phyloP scores from a whole-genome alignment of 2,888 invertebrate genomes.

The Lycaena phlaeas region DNA sequence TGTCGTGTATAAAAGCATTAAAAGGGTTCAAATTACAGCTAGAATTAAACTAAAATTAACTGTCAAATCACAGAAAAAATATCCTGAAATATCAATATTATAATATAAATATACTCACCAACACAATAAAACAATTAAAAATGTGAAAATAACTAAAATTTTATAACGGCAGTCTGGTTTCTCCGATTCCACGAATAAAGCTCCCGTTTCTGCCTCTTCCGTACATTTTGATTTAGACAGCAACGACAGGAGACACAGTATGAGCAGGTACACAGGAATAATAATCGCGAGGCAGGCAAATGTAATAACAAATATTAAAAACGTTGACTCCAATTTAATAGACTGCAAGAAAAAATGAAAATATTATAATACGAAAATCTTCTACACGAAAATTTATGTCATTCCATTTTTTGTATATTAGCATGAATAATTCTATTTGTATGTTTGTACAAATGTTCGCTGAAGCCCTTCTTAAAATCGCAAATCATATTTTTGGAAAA shows the following conservation, averaged over 20 bases:
- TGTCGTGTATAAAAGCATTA: too few species aligned
- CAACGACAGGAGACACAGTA: conserved; percentile 70
- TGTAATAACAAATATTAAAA: conserved; percentile 75
- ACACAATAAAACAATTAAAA: conserved; percentile 52
- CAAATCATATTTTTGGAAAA: too few species aligned
- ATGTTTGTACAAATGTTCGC: too few species aligned
- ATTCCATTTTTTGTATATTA: too few species aligned
- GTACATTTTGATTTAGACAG: conserved; percentile 45
- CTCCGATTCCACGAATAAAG: conserved; percentile 45
- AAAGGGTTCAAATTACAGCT: too few species aligned
- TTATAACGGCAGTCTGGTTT: conserved; percentile 53
- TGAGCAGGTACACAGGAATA: conserved; percentile 70
- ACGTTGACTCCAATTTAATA: conserved; percentile 79
- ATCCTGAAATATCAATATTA: too few species aligned
- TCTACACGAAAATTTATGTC: too few species aligned
- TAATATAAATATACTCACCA: conserved; percentile 62
- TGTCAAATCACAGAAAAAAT: too few species aligned
- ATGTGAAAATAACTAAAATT: conserved; percentile 43
- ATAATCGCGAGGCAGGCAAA: conserved; percentile 77
- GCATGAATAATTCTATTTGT: too few species aligned
- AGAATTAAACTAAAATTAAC: too few species aligned
- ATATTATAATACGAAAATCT: too few species aligned
- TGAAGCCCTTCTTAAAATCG: too few species aligned
- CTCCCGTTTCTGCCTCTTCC: conserved; percentile 55
- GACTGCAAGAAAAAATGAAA: conserved; percentile 73